These are phyloP conservation scores for Vollenhovia emeryi DNA, from an alignment of 1,140 invertebrate species.

Conservation along the genomic window DNA sequence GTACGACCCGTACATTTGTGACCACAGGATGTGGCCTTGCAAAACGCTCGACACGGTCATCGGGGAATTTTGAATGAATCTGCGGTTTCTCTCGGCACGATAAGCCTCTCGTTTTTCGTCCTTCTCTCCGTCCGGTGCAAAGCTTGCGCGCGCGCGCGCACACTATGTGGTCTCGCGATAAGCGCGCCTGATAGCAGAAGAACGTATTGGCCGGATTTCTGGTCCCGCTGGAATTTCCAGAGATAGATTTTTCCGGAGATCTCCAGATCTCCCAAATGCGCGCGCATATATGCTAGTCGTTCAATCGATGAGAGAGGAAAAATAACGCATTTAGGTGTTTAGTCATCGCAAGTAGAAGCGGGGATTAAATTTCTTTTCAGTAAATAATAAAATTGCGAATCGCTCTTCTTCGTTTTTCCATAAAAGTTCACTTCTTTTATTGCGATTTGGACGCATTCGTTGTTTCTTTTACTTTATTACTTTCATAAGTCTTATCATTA, in stretches of 20 bases:
- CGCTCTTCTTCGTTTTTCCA: neutral
- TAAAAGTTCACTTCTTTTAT: neutral
- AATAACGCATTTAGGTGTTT: neutral
- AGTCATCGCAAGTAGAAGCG: neutral
- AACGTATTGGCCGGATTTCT: slow-evolving; percentile 64
- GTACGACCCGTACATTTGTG: slow-evolving; percentile 4
- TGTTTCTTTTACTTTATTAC: neutral
- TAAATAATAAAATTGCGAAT: neutral
- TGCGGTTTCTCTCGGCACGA: slow-evolving; percentile 5
- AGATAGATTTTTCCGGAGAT: slow-evolving; percentile 43
- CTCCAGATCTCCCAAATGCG: neutral
- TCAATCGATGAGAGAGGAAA: slow-evolving; percentile 1
- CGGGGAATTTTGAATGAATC: slow-evolving; percentile 52
- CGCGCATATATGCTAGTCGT: neutral
- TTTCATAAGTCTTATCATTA: neutral
- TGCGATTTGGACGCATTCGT: neutral
- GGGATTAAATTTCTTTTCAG: neutral
- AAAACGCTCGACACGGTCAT: slow-evolving; percentile 21
- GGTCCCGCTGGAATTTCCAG: slow-evolving; percentile 57
- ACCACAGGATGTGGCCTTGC: slow-evolving; percentile 43
- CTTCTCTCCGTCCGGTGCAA: slow-evolving; percentile 4
- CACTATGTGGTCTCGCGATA: slow-evolving; percentile 47
- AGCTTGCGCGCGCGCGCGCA: neutral
- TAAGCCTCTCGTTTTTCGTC: slow-evolving; percentile 44
- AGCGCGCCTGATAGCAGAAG: slow-evolving; percentile 55